Conservation (phyloP, 2,797 vertebrate species). For the Melanotaenia parkinsoni region DNA sequence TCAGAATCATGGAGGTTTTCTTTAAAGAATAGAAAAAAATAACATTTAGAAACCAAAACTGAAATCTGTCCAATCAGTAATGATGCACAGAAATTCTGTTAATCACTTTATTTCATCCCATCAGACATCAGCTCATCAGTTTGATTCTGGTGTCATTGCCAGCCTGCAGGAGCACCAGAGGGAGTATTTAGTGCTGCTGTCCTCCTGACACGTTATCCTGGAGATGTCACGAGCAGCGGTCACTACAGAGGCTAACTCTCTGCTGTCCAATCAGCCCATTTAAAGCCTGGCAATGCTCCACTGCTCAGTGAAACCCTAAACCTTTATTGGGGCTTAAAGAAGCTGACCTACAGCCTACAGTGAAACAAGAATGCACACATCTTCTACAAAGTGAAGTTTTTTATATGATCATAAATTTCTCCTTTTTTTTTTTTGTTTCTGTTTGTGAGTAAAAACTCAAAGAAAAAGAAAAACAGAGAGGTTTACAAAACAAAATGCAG, state of each 20-base stretch:
- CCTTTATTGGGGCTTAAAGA: slow-evolving; percentile 41
- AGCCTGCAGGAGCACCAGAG: neutral
- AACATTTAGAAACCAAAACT: too few relatives aligned
- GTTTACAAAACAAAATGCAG: neutral
- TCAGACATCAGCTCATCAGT: neutral
- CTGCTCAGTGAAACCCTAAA: slow-evolving; percentile 43
- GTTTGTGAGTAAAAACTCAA: neutral
- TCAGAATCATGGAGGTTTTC: too few relatives aligned
- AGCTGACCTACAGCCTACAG: neutral
- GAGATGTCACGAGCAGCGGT: neutral
- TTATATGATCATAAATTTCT: neutral
- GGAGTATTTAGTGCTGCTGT: slow-evolving; percentile 10
- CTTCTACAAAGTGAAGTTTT: neutral
- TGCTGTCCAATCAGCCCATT: neutral
- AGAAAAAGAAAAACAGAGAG: neutral
- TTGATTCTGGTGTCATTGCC: neutral
- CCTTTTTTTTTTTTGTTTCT: slow-evolving; percentile 9
- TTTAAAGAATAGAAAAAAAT: too few relatives aligned
- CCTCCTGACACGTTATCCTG: slow-evolving; percentile 45
- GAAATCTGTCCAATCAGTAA: too few relatives aligned
- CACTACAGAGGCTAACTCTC: neutral
- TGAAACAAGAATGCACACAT: neutral
- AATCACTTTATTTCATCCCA: neutral
- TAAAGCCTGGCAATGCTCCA: slow-evolving; percentile 2
- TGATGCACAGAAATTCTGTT: too few relatives aligned